Evolutionary conservation across 2,888 invertebrate genomes (phyloP), one percentile per base, ranked within the genome.

Genomic region (Nycteola revayana): DNA sequence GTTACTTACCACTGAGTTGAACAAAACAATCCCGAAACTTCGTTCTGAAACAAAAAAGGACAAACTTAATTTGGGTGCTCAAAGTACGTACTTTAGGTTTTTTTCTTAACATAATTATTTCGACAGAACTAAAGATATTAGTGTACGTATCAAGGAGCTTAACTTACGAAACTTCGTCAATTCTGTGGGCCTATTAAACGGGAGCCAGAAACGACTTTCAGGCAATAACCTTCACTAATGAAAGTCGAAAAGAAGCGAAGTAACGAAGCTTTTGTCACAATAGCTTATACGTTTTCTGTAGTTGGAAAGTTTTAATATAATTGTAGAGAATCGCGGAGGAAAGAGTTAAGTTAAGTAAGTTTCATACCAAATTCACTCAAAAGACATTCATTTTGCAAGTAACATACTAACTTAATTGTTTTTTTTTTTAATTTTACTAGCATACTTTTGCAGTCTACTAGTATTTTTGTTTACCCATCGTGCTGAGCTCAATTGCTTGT

Each of bases 151-250:
- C 25, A 33, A 41, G 18, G 28, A 21, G 14, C 21, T 21, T n/a
- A 21, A 21, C n/a, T 21, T 21, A 30, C 23, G 25, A 32, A 59
- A 55, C 39, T 61, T 57, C 43, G 39, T 42, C 53, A 48, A 52
- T 54, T 53, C 47, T 40, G 28, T 31, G 22, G 29, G 31, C 24
- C 44, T 51, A 56, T 60, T 54, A 59, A 43, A 35, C 27, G 36
- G 26, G 33, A 39, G 17, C 35, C 36, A 32, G 35, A 47, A 48
- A 52, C 31, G 41, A 37, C 42, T 47, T 33, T 42, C 42, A 55
- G 51, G 57, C 58, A 66, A 70, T 75, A 72, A 69, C 70, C 59
- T 46, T 40, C 45, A 50, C 61, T 77, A 77, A 77, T 76, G 71
- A 77, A 74, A 76, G 58, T 66, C 57, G 60, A 66, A 67, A 72